Base-by-base conservation (phyloP, 1,140 invertebrate species). In the Drosophila serrata region DNA sequence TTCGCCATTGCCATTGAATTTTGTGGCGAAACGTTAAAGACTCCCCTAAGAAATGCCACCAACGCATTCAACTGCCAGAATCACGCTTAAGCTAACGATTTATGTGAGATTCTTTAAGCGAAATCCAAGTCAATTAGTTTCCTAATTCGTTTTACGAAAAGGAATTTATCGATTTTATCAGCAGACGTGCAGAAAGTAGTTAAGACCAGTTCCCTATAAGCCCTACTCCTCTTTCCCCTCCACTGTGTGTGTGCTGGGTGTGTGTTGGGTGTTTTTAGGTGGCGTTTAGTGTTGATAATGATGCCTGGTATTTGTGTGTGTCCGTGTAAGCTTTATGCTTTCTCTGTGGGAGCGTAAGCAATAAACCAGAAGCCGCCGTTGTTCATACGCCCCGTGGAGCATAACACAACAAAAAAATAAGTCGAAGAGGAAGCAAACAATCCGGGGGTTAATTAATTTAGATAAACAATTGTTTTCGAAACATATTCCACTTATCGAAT, bases 51-150 rank as follows among this genome's bases (percentile, higher is more conserved):
- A 37, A 19, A 24, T 17, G n/a, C 12, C 35, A 29, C 45, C 60
- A 65, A 19, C 12, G 51, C 51, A 24, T 37, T 37, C 46, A 59
- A 79, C 61, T 86, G 84, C 85, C 84, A 90, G 77, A 85, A 90
- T 75, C 84, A 88, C 77, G 85, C 84, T 88, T 90, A 88, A 88
- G 84, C 84, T 90, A 45, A 88, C 85, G 85, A 88, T 88, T 88
- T 88, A 88, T 88, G 84, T 90, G 85, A 90, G 85, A 90, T 88
- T 88, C 84, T 88, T 88, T 88, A 81, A 88, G 84, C 85, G 77
- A 88, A 88, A 88, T 88, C 84, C 85, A 90, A 88, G 84, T 88
- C 85, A 88, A 88, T 88, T 88, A 90, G 84, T 88, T 88, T 88
- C 84, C 84, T 90, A 88, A 88, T 88, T 88, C 84, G 85, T 88